These are phyloP conservation scores for Drosophila busckii DNA, from an alignment of 1,140 invertebrate species.

Conservation along the genomic window DNA sequence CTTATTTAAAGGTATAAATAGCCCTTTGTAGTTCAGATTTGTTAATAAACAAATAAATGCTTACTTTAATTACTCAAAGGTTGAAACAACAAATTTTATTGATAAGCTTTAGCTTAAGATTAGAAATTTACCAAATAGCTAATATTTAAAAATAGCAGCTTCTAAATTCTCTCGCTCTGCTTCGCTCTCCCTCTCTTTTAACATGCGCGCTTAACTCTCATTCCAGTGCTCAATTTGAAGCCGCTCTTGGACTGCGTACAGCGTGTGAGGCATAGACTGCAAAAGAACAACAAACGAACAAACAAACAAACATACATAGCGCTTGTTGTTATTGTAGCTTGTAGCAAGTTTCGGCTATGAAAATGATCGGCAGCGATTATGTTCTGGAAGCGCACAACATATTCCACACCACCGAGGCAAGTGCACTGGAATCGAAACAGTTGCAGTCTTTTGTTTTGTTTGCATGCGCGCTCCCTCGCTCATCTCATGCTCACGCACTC, in stretches of 20 bases:
- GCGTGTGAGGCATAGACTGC: constrained; percentile 32
- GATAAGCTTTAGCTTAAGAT: too few species aligned
- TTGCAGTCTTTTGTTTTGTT: neutral
- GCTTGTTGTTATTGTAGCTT: constrained; percentile 18
- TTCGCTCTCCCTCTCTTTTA: constrained; percentile 12
- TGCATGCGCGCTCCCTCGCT: constrained; percentile 10
- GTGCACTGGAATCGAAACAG: constrained; percentile 50
- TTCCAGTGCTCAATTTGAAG: constrained; percentile 20
- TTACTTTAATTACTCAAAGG: too few species aligned
- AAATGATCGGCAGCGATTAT: constrained; percentile 90
- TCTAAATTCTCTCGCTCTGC: too few species aligned
- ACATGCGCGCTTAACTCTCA: constrained; percentile 19
- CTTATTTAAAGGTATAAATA: neutral
- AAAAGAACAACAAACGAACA: constrained; percentile 47
- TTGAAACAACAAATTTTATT: too few species aligned
- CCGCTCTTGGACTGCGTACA: constrained; percentile 45
- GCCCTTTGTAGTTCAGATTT: too few species aligned
- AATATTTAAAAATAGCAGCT: too few species aligned
- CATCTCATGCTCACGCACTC: constrained; percentile 3
- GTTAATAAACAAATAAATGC: too few species aligned
- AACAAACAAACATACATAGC: too few species aligned
- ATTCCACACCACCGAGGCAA: constrained; percentile 92
- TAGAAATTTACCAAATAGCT: too few species aligned
- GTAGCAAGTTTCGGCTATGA: constrained; percentile 50
- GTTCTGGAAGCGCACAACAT: constrained; percentile 92